Base-by-base conservation (phyloP, 2,888 invertebrate species). In the Thymelicus acteon region DNA sequence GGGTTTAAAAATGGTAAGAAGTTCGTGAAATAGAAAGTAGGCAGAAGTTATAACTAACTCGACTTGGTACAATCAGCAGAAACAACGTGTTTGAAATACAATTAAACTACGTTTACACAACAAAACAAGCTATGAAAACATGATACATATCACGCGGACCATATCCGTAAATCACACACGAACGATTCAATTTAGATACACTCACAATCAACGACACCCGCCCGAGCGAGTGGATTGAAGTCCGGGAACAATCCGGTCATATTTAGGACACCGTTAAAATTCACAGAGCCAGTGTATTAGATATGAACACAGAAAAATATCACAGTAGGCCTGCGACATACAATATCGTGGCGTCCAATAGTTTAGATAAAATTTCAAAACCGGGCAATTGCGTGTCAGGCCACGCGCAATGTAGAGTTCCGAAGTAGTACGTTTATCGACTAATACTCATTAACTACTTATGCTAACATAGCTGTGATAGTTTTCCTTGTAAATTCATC, bases 201-300 rank as follows among this genome's bases (percentile, higher is more conserved):
- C 64, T 65, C 64, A 65, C 71, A 72, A 72, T 72, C 73, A 66
- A 72, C 69, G 54, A 69, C 67, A 68, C 62, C 58, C 77, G 76
- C 71, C 76, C 72, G 75, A 78, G 73, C 74, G 76, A 76, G 71
- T 70, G 74, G 76, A 79, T 79, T 78, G 76, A 74, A 72, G 78
- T 69, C 74, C 72, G 75, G 76, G 76, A 76, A 80, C 78, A 79
- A 79, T 80, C 78, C 75, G 76, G 75, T 76, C 79, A 78, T 77
- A 85, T 83, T 80, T 80, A 79, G 71, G 75, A 75, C 79, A 81
- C 79, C 81, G 82, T 81, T 82, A 79, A 82, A 83, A 80, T 81
- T 80, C 81, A 83, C 80, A 79, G 82, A 81, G 77, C 75, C 83
- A 79, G 75, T 79, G 81, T 81, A 84, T 84, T 82, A 81, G 83